phyloP scores from a whole-genome alignment of 2,888 invertebrate genomes.

The Agonopterix arenella region DNA sequence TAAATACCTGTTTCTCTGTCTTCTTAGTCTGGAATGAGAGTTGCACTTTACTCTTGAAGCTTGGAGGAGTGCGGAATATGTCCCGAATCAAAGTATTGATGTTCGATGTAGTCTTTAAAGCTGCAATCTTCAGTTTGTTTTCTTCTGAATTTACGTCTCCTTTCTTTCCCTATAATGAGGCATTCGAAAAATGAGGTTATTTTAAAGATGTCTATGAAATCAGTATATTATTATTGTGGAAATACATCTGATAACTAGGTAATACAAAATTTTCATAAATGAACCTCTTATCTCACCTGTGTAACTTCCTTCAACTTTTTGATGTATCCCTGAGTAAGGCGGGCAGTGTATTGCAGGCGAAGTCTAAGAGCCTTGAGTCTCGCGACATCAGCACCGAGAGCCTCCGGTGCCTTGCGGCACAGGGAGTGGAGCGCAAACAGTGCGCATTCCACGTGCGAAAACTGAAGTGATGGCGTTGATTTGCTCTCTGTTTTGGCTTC shows the following conservation, averaged over 20 bases:
- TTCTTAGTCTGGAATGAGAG: constrained; percentile 79
- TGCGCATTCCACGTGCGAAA: constrained; percentile 95
- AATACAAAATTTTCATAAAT: no score
- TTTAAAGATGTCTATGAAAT: constrained; percentile 3
- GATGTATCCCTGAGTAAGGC: constrained; percentile 90
- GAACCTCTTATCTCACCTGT: constrained; percentile 40
- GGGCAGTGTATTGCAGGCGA: constrained; percentile 93
- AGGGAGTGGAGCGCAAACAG: constrained; percentile 87
- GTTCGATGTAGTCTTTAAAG: constrained; percentile 93
- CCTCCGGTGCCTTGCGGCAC: constrained; percentile 86
- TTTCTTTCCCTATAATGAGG: constrained; percentile 78
- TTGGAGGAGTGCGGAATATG: constrained; percentile 95
- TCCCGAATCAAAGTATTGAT: constrained; percentile 95
- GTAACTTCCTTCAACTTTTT: constrained; percentile 83
- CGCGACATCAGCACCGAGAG: constrained; percentile 81
- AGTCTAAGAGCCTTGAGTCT: constrained; percentile 90
- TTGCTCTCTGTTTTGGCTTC: constrained; percentile 39
- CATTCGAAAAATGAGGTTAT: constrained; percentile 6
- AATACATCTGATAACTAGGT: background rate
- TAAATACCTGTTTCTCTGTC: constrained; percentile 56
- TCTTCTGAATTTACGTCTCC: constrained; percentile 86
- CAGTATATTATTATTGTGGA: background rate
- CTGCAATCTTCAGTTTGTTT: constrained; percentile 86
- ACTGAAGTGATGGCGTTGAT: constrained; percentile 90
- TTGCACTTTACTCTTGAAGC: constrained; percentile 89